phyloP scores from a whole-genome alignment of 2,113 vertebrate genomes.

The Chloroceryle aenea region DNA sequence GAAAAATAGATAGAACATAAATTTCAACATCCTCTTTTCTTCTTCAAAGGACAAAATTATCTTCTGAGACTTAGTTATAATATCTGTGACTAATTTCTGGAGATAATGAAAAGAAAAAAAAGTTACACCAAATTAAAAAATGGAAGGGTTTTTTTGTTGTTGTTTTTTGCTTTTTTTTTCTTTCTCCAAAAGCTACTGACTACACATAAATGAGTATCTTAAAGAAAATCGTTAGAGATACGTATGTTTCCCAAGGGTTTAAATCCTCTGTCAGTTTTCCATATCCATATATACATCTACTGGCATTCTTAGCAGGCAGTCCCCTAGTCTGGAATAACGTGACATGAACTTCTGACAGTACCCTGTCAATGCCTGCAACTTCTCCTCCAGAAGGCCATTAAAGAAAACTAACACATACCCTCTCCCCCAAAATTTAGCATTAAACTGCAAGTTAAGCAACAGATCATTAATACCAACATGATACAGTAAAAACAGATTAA shows the following conservation, averaged over 20 bases:
- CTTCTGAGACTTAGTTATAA: not conserved
- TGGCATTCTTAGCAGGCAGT: not conserved
- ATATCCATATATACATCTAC: not conserved
- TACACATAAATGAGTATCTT: not conserved
- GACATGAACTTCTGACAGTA: not conserved
- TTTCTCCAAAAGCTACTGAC: not conserved
- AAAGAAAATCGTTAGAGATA: not conserved
- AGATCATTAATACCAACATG: not conserved
- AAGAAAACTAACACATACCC: rapidly evolving
- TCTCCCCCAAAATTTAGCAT: not conserved
- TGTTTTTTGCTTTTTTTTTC: not conserved
- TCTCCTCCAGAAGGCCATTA: not conserved
- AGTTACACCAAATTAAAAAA: not conserved
- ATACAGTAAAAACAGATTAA: not conserved
- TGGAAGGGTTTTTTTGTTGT: not conserved
- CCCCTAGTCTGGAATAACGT: not conserved
- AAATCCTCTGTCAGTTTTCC: not conserved
- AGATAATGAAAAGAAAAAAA: not conserved
- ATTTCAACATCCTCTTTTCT: not conserved
- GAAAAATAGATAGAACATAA: not conserved
- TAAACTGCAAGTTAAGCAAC: not conserved
- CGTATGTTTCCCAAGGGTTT: not conserved
- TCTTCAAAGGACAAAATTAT: not conserved
- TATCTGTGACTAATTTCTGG: not conserved
- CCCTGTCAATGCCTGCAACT: not conserved